Conservation (phyloP, 1,140 invertebrate genomes). For the Cotesia vestalis region DNA sequence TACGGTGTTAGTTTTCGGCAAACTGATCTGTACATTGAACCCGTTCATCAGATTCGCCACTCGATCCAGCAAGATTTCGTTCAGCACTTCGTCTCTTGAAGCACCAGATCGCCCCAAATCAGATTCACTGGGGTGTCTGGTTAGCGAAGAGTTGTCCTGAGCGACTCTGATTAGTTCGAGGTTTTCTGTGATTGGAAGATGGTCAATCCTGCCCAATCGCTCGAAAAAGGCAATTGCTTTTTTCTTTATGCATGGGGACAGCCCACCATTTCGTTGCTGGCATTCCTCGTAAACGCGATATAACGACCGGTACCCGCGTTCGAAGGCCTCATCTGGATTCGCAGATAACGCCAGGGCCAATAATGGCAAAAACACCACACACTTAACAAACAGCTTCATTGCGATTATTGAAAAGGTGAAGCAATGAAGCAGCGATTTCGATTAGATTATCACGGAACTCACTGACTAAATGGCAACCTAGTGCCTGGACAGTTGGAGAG, state of each 20-base stretch:
- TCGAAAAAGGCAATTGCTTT: slow-evolving; percentile 81
- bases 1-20: slow-evolving; percentile 75
- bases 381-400: slow-evolving; percentile 50
- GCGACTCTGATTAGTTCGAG: slow-evolving; percentile 68
- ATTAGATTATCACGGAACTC: neutral
- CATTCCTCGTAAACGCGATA: slow-evolving; percentile 63
- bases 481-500: slow-evolving; percentile 42
- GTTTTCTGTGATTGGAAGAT: slow-evolving; percentile 72
- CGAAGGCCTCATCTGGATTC: slow-evolving; percentile 53
- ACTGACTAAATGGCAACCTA: neutral
- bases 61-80: slow-evolving; percentile 75
- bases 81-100: slow-evolving; percentile 71
- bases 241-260: slow-evolving; percentile 80
- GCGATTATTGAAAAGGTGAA: neutral
- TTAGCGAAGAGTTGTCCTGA: slow-evolving; percentile 1
- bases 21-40: slow-evolving; percentile 76
- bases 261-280: slow-evolving; percentile 62
- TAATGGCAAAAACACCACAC: slow-evolving; percentile 46
- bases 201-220: slow-evolving; percentile 74
- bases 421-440: too few species aligned
- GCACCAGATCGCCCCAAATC: slow-evolving; percentile 59
- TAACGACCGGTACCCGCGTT: slow-evolving; percentile 57
- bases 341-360: slow-evolving; percentile 34
- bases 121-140: slow-evolving; percentile 8
- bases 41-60: slow-evolving; percentile 76